These are phyloP conservation scores for Lithosia quadra DNA, from an alignment of 2,888 invertebrate species.

Conservation along the genomic window DNA sequence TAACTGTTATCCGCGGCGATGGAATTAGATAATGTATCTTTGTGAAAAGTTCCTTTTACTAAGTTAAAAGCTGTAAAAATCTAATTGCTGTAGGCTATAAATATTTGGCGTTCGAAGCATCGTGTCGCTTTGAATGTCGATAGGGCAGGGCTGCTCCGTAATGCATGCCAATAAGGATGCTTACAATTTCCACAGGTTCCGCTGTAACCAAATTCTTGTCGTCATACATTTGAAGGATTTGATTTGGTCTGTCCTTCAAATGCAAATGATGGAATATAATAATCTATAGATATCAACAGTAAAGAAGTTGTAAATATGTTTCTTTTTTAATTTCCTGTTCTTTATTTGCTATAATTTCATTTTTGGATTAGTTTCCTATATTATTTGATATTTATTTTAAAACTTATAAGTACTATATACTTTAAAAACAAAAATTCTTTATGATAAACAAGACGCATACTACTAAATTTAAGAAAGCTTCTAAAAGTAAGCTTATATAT, in stretches of 20 bases:
- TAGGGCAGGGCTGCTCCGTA: conserved; percentile 69
- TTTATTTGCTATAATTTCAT: too few relatives aligned
- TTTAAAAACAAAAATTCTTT: neutral
- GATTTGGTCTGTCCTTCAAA: conserved; percentile 39
- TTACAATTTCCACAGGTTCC: conserved; percentile 68
- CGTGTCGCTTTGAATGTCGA: conserved; percentile 73
- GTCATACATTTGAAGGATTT: conserved; percentile 65
- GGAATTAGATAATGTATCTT: conserved; percentile 82
- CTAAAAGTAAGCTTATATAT: neutral
- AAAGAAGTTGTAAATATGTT: neutral
- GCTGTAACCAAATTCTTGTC: conserved; percentile 66
- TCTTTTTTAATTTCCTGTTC: neutral
- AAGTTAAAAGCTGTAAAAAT: conserved; percentile 76
- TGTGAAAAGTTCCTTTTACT: conserved; percentile 68
- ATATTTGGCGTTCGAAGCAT: conserved; percentile 73
- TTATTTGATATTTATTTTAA: too few relatives aligned
- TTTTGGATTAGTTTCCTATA: too few relatives aligned
- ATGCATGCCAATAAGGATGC: conserved; percentile 80
- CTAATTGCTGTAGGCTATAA: conserved; percentile 79
- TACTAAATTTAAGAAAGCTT: neutral
- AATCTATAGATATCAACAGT: neutral
- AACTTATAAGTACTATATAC: too few relatives aligned
- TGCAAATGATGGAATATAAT: conserved; percentile 37
- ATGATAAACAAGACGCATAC: neutral
- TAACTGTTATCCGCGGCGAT: conserved; percentile 80